Percentiles rank a stretch among this genome's conserved stretches.
phyloP scores from a whole-genome alignment of 2,888 invertebrate species.

The Rhopalosiphum nymphaeae region DNA sequence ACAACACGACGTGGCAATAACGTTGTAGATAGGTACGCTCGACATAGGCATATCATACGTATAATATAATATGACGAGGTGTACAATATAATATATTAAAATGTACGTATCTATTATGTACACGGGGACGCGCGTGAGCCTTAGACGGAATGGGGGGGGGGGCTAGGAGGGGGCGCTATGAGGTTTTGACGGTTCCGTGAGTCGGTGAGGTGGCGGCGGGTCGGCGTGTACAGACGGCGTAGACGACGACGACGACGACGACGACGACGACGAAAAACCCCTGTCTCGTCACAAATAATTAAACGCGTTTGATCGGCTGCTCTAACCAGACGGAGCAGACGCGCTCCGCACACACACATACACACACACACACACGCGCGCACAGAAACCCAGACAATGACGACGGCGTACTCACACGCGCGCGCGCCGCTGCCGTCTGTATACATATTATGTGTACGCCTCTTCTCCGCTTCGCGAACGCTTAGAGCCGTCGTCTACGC shows the following conservation, averaged over 20 bases:
- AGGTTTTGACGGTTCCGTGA: neutral
- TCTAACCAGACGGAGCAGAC: slow-evolving; percentile 50
- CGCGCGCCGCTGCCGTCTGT: neutral
- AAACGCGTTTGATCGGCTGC: slow-evolving; percentile 65
- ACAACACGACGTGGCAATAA: too few species aligned
- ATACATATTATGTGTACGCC: neutral
- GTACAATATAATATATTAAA: neutral
- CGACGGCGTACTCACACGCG: neutral
- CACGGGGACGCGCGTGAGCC: neutral
- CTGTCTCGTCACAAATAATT: slow-evolving; percentile 65
- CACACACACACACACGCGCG: neutral
- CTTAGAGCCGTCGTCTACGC: neutral
- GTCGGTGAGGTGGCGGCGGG: neutral
- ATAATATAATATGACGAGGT: too few species aligned
- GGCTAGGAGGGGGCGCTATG: neutral
- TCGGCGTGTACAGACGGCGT: neutral
- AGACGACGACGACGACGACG: slow-evolving; percentile 25
- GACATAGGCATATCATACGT: too few species aligned
- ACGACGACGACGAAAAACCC: slow-evolving; percentile 41
- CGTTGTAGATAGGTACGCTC: too few species aligned
- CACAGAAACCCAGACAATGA: slow-evolving; percentile 50
- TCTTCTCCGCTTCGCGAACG: neutral
- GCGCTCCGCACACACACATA: neutral
- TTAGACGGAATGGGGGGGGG: neutral
- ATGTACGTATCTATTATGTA: neutral